Conservation (phyloP, 2,797 vertebrate genomes). For the Danio albolineatus region DNA sequence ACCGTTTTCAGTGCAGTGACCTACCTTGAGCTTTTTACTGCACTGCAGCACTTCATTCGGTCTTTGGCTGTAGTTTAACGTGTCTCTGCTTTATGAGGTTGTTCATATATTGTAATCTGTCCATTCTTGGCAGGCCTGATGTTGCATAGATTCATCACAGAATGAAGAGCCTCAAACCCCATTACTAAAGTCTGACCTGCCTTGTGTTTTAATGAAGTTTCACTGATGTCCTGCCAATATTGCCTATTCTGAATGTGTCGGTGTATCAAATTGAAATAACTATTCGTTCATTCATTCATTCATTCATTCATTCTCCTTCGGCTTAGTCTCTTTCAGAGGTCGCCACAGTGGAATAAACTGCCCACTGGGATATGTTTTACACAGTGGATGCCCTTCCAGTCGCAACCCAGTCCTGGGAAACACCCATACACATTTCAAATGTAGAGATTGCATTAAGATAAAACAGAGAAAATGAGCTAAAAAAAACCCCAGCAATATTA, state of each 20-base stretch:
- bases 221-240: not conserved
- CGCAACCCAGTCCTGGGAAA: too few relatives aligned
- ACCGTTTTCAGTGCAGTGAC: slow-evolving; percentile 27
- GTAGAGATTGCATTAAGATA: too few relatives aligned
- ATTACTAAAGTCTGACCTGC: slow-evolving; percentile 13
- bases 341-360: too few relatives aligned
- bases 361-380: too few relatives aligned
- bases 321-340: too few relatives aligned
- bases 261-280: not conserved
- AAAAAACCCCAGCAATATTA: too few relatives aligned
- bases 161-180: not conserved
- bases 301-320: too few relatives aligned
- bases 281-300: too few relatives aligned
- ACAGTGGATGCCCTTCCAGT: too few relatives aligned
- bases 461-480: too few relatives aligned
- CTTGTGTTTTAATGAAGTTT: not conserved
- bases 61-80: slow-evolving; percentile 17
- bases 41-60: slow-evolving; percentile 30
- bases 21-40: slow-evolving; percentile 25
- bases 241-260: not conserved
- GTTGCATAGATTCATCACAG: slow-evolving; percentile 6
- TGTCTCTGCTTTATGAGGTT: slow-evolving; percentile 8
- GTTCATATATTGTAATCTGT: slow-evolving; percentile 4
- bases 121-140: not conserved
- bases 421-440: too few relatives aligned